phyloP scores from a whole-genome alignment of 1,140 invertebrate species.

The Tetranychus cinnabarinus region DNA sequence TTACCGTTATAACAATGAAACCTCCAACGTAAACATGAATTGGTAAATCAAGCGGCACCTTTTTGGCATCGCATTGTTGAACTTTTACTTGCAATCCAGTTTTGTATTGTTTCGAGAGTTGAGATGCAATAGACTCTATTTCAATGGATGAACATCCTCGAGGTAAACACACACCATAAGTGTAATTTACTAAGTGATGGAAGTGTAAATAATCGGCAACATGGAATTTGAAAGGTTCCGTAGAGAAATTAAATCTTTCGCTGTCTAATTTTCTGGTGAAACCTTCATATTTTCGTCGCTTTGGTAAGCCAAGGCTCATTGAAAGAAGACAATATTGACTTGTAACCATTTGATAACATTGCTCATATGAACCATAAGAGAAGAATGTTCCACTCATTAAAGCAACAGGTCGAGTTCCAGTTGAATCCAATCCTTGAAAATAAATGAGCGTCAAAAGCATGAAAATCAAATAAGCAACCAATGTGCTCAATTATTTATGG shows the following conservation, averaged over 20 bases:
- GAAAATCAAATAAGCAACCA: too few species aligned
- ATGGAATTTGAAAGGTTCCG: background rate
- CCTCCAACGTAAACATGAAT: background rate
- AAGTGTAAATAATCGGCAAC: background rate
- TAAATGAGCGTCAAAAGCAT: background rate
- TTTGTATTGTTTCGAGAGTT: background rate
- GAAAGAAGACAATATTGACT: background rate
- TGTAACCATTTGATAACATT: background rate
- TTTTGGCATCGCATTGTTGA: background rate
- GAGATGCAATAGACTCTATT: slow-evolving; percentile 2
- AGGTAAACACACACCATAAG: background rate
- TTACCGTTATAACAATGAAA: background rate
- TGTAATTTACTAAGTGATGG: background rate
- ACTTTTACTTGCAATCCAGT: background rate
- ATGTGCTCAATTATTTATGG: too few species aligned
- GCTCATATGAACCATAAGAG: background rate
- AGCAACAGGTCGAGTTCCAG: background rate
- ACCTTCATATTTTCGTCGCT: background rate
- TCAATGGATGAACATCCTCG: slow-evolving; percentile 9
- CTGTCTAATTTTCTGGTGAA: background rate
- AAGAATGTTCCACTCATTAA: background rate
- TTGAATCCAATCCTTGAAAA: background rate
- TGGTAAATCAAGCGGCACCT: background rate
- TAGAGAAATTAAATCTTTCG: background rate
- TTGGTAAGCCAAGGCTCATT: background rate